These are phyloP conservation scores for Pollenia angustigena DNA, from an alignment of 2,888 invertebrate species.

Conservation along the genomic window DNA sequence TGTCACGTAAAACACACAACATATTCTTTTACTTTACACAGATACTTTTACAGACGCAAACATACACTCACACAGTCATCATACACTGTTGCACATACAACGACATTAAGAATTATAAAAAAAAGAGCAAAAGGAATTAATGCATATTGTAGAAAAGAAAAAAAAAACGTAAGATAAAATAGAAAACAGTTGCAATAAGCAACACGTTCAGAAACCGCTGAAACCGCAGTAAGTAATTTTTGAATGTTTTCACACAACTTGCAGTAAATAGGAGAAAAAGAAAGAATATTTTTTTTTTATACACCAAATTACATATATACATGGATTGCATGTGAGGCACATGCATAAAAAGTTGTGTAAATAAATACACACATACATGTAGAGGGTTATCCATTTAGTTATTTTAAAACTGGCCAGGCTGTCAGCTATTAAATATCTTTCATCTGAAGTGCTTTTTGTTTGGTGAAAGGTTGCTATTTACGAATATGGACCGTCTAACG, in stretches of 20 bases:
- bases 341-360: neutral
- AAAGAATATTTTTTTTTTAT: neutral
- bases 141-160: conserved; percentile 22
- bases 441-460: too few species aligned
- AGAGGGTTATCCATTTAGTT: too few species aligned
- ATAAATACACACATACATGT: neutral
- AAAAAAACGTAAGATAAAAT: neutral
- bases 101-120: neutral
- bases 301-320: neutral
- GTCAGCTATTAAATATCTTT: too few species aligned
- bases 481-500: too few species aligned
- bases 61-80: neutral
- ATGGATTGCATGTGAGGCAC: neutral
- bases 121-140: conserved; percentile 4
- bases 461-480: too few species aligned
- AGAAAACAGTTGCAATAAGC: conserved; percentile 52
- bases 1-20: conserved; percentile 68
- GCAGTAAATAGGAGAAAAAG: neutral
- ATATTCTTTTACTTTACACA: conserved; percentile 28
- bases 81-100: conserved; percentile 27
- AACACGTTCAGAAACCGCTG: conserved; percentile 71
- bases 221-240: conserved; percentile 73
- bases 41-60: conserved; percentile 8
- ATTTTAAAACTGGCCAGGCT: too few species aligned
- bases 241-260: conserved; percentile 64